Evolutionary conservation across 2,113 vertebrate genomes (phyloP), one percentile per base, ranked within the genome.

Genomic region (Notothenia coriiceps): DNA sequence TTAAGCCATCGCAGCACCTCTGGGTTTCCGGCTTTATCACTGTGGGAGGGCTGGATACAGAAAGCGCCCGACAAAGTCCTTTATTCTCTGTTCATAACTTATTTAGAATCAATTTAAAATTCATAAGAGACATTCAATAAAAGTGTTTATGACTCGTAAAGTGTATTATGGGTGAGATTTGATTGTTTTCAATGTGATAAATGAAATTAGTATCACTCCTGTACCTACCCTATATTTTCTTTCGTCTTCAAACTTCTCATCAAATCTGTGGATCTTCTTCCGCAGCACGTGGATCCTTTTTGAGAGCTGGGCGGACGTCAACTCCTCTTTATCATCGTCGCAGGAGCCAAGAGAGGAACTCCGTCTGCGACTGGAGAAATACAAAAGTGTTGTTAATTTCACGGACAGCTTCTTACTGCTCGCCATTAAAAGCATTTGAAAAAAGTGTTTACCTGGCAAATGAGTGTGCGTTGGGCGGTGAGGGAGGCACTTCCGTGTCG

Each of bases 1-100:
- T 97, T 99, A 60, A 97, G 96, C 98, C 98, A 99, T 73, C 97
- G 95, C 56, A 99, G 95, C 77, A 99, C 97, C 74, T 99, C 98
- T 6, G 98, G 95, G 84, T 99, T 99, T 82, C 93, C 95, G 13
- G 95, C 97, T 95, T 99, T 99, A 87, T 99, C 98, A 0, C 97
- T 94, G 89, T 99, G 98, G 50, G 98, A 99, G 20, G 98, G 98
- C 98, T 99, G 80, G 0, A 33, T 33, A 61, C 13, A 22, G 62
- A 67, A 74, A 18, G 9, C 2, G 2, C 2, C 6, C 25, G 77
- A 84, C 40, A 78, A 5, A 59, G 12, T 50, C n/a, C 14, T 59
- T 20, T 56, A 22, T 29, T 47, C 20, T 79, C 29, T 29, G 55
- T 55, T 78, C 15, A 22, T 11, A 29, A 44, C 15, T 6, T 6